Conservation (phyloP, 2,797 vertebrate species). For the Phylloscopus collybita region DNA sequence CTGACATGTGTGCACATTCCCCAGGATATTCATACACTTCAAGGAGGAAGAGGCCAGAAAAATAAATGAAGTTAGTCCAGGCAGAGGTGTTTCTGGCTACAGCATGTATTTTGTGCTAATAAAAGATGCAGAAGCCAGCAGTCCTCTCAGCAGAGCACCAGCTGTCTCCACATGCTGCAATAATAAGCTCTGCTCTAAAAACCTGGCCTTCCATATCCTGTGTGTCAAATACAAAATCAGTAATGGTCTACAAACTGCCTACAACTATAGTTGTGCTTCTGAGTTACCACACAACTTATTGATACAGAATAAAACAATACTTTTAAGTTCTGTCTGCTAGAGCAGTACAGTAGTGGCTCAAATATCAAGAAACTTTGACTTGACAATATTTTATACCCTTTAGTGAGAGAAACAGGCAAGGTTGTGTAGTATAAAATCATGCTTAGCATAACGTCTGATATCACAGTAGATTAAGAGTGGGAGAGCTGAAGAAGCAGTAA, state of each 20-base stretch:
- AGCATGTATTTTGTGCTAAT: constrained; percentile 58
- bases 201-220: constrained; percentile 4
- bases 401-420: background rate
- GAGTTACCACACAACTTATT: background rate
- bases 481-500: constrained; percentile 12
- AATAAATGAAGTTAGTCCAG: constrained; percentile 58
- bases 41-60: constrained; percentile 62
- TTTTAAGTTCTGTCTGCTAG: background rate
- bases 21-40: constrained; percentile 15
- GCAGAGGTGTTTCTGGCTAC: constrained; percentile 72
- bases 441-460: background rate
- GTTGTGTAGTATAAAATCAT: background rate
- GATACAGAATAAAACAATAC: background rate
- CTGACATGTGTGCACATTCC: constrained; percentile 40
- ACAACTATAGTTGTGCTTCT: constrained; percentile 38
- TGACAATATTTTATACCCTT: background rate
- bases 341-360: background rate
- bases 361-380: background rate
- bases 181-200: constrained; percentile 59
- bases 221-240: constrained; percentile 30
- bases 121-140: constrained; percentile 69
- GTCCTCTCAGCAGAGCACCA: constrained; percentile 52
- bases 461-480: background rate
- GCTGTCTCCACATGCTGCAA: constrained; percentile 44
- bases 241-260: constrained; percentile 53